Conservation (phyloP, 2,797 vertebrate species). For the Garrulus glandarius region DNA sequence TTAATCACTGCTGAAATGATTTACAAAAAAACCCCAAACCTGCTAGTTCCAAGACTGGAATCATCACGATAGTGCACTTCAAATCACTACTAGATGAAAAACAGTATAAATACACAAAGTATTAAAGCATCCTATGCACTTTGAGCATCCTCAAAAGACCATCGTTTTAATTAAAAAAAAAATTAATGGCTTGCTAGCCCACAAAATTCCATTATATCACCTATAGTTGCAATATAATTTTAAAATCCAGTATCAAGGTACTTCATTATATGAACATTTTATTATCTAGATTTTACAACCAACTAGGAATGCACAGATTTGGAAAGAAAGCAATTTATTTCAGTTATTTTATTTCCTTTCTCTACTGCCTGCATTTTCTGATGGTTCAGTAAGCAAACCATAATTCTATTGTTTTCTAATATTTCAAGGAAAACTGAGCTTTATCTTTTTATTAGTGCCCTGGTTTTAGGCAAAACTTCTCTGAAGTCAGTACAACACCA, state of each 20-base stretch:
- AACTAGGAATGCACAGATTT: background rate
- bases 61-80: background rate
- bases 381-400: background rate
- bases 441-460: background rate
- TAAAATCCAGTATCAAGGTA: background rate
- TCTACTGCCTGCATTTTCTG: background rate
- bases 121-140: background rate
- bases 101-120: background rate
- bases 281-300: background rate
- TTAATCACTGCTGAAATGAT: background rate
- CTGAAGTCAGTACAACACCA: background rate
- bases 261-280: background rate
- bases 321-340: background rate
- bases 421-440: background rate
- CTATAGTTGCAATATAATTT: background rate
- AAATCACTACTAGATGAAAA: background rate
- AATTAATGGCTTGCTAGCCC: background rate
- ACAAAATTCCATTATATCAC: background rate
- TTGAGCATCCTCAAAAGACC: background rate
- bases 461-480: background rate
- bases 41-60: background rate
- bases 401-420: background rate
- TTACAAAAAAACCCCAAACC: rapidly evolving
- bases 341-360: background rate
- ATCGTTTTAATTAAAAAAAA: background rate